Percentiles rank a stretch among this genome's conserved stretches.
These are phyloP conservation scores for Philhelius pedissequus DNA, from an alignment of 2,888 invertebrate species.

Conservation along the genomic window DNA sequence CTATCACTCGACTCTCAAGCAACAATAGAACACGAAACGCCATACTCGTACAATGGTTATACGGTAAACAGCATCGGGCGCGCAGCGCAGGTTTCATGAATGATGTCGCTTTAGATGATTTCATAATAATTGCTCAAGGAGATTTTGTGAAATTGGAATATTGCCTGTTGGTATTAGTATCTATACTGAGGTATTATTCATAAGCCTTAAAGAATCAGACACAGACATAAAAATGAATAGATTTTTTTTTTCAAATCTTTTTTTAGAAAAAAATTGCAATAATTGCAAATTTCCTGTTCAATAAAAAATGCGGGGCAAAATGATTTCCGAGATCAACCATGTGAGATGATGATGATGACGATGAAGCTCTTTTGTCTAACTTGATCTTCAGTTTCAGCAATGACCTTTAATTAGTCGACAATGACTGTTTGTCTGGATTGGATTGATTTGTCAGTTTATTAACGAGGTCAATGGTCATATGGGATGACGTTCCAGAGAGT, in stretches of 20 bases:
- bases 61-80: not conserved
- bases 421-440: constrained; percentile 19
- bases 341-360: not conserved
- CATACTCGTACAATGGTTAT: not conserved
- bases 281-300: constrained; percentile 64
- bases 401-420: constrained; percentile 55
- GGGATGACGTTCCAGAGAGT: not conserved
- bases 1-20: not conserved
- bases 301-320: constrained; percentile 24
- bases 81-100: constrained; percentile 6
- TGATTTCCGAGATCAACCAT: constrained; percentile 20
- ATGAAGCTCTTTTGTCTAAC: constrained; percentile 12
- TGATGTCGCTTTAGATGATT: constrained; percentile 44
- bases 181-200: not conserved
- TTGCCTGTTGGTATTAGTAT: not conserved
- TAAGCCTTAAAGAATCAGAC: not conserved
- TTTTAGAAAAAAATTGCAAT: not conserved
- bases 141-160: constrained; percentile 4
- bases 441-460: constrained; percentile 19
- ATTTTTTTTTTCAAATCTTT: not conserved
- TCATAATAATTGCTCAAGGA: constrained; percentile 36
- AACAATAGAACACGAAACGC: constrained; percentile 19
- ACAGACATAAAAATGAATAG: constrained; percentile 10
- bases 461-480: not conserved
- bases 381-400: constrained; percentile 54